phyloP scores from a whole-genome alignment of 2,113 vertebrate genomes.

The Peromyscus leucopus region DNA sequence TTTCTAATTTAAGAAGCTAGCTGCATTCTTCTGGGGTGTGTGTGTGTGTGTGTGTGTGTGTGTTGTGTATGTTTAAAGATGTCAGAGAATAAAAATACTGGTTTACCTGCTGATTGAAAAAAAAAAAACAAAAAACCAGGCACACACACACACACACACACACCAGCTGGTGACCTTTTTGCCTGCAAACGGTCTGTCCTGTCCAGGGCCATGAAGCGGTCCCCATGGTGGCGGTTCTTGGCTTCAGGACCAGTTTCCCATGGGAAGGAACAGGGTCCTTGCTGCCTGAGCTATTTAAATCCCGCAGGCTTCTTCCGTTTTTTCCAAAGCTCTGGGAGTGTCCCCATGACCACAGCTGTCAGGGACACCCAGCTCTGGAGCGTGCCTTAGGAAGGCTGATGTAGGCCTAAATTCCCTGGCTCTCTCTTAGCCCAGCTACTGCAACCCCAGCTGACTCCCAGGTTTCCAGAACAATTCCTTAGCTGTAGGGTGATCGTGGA shows the following conservation, averaged over 20 bases:
- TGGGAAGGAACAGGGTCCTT: slow-evolving; percentile 76
- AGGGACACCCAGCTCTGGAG: slow-evolving; percentile 30
- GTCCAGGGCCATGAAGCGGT: not conserved
- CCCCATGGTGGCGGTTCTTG: slow-evolving; percentile 59
- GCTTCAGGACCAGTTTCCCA: slow-evolving; percentile 71
- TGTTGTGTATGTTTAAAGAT: slow-evolving; percentile 57
- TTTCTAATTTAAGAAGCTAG: slow-evolving; percentile 83
- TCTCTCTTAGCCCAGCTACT: not conserved
- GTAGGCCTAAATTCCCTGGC: not conserved
- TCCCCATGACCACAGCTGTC: slow-evolving; percentile 66
- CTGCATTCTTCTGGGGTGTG: slow-evolving; percentile 73
- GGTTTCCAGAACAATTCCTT: slow-evolving; percentile 64
- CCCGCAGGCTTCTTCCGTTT: slow-evolving; percentile 62
- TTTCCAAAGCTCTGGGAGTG: slow-evolving; percentile 66
- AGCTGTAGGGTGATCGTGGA: slow-evolving; percentile 1
- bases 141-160: not conserved
- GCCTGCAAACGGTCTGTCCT: not conserved
- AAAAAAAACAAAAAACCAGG: slow-evolving; percentile 36
- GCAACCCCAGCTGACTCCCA: not conserved
- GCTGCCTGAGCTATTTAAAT: slow-evolving; percentile 81
- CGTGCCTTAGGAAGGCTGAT: slow-evolving; percentile 40
- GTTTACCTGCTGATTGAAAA: slow-evolving; percentile 75
- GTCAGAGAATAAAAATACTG: slow-evolving; percentile 80
- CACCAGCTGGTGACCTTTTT: slow-evolving; percentile 49
- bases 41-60: not conserved